Percentiles rank a stretch among this genome's conserved stretches.
These are phyloP conservation scores for Crossoptilon crossoptilon DNA, from an alignment of 2,797 vertebrate genomes.

Conservation along the genomic window DNA sequence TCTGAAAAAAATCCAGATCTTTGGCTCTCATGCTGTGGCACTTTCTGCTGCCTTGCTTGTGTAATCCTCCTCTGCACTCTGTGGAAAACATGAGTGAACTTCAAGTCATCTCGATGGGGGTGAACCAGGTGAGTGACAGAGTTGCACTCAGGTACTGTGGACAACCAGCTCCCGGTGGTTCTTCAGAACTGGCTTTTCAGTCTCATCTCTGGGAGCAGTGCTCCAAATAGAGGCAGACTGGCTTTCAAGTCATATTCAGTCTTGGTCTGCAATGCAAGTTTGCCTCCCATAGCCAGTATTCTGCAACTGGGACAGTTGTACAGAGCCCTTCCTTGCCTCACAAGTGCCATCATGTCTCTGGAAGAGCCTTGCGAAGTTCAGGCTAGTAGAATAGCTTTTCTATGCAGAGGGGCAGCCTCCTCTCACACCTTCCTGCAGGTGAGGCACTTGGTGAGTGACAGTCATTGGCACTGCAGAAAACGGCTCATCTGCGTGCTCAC, in stretches of 20 bases:
- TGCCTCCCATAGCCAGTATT: not conserved
- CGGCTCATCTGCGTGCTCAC: not conserved
- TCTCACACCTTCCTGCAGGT: not conserved
- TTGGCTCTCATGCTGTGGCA: not conserved
- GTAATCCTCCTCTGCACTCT: fast-evolving
- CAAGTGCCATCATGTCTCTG: not conserved
- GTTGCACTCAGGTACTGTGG: not conserved
- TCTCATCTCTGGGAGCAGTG: not conserved
- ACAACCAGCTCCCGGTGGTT: not conserved
- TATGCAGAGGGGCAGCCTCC: not conserved
- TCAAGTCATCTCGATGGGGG: not conserved
- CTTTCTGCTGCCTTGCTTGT: not conserved
- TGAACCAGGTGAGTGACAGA: not conserved
- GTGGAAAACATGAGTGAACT: not conserved
- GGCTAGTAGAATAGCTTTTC: not conserved
- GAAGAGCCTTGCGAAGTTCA: not conserved
- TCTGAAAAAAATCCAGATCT: not conserved
- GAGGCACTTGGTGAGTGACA: fast-evolving
- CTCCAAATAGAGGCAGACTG: not conserved
- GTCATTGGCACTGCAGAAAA: not conserved
- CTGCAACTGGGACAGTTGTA: not conserved
- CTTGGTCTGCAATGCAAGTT: not conserved
- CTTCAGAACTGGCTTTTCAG: not conserved
- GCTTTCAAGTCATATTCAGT: not conserved
- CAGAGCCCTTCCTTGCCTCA: not conserved